phyloP scores from a whole-genome alignment of 1,140 invertebrate genomes.

The Drosophila lini region DNA sequence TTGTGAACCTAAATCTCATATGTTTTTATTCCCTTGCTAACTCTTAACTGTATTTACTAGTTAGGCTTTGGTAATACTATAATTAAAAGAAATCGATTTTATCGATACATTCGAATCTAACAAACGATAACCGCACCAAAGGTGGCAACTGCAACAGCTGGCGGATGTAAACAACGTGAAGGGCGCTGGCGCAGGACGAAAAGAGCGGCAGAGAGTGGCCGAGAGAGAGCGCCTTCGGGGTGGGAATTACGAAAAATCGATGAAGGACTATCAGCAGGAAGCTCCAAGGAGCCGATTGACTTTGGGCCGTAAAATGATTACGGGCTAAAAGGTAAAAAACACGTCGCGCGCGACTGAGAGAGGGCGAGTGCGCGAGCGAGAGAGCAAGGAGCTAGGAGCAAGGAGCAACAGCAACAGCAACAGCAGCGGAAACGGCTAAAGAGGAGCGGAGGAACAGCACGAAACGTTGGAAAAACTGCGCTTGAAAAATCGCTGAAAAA shows the following conservation, averaged over 20 bases:
- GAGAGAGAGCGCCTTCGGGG: constrained; percentile 25
- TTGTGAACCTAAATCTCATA: too few relatives aligned
- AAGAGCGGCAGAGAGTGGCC: not conserved
- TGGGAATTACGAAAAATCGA: constrained; percentile 68
- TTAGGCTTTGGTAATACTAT: too few relatives aligned
- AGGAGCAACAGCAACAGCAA: constrained; percentile 42
- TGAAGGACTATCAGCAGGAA: constrained; percentile 70
- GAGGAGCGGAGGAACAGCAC: constrained; percentile 37
- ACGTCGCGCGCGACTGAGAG: constrained; percentile 30
- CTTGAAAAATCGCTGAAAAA: constrained; percentile 14
- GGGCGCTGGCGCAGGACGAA: constrained; percentile 16
- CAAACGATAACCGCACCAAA: not conserved
- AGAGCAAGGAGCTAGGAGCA: constrained; percentile 35
- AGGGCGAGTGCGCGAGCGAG: constrained; percentile 15
- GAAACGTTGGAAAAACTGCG: constrained; percentile 16
- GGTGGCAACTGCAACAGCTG: constrained; percentile 37
- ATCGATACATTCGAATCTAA: not conserved
- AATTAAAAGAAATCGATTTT: too few relatives aligned
- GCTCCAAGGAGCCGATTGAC: constrained; percentile 73
- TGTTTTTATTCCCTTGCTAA: too few relatives aligned
- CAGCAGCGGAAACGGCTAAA: constrained; percentile 14
- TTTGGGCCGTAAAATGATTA: constrained; percentile 79
- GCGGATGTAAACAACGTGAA: constrained; percentile 51
- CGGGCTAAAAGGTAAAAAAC: constrained; percentile 71
- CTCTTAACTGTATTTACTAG: too few relatives aligned